Percentiles rank a stretch among this genome's conserved stretches.
Conservation (phyloP, 2,888 invertebrate species). For the Spialia ferax region DNA sequence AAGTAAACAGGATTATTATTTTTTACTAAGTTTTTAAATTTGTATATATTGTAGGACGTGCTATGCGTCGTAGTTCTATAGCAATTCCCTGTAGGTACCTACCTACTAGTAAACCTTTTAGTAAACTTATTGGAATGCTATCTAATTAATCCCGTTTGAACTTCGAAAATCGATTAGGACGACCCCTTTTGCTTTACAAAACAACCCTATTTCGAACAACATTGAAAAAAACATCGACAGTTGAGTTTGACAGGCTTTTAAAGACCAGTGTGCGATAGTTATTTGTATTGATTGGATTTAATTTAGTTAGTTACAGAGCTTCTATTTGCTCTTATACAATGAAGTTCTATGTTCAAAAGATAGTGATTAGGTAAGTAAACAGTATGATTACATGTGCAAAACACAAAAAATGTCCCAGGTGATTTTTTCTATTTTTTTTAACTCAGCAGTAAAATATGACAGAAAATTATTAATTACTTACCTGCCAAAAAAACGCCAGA, state of each 20-base stretch:
- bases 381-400: neutral
- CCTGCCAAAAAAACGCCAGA: too few relatives aligned
- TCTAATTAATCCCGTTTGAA: conserved; percentile 66
- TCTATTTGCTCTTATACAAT: conserved; percentile 15
- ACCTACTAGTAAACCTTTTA: too few relatives aligned
- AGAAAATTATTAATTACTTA: too few relatives aligned
- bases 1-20: too few relatives aligned
- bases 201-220: conserved; percentile 72
- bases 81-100: neutral
- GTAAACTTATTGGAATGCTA: conserved; percentile 43
- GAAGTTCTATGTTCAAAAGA: neutral
- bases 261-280: conserved; percentile 57
- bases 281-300: conserved; percentile 62
- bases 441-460: too few relatives aligned
- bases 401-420: neutral
- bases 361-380: neutral
- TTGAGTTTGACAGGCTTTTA: conserved; percentile 69
- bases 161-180: conserved; percentile 56
- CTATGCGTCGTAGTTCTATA: too few relatives aligned
- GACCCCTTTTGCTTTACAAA: conserved; percentile 50
- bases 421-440: neutral
- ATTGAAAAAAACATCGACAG: conserved; percentile 78
- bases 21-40: too few relatives aligned
- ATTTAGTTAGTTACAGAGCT: conserved; percentile 39
- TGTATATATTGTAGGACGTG: too few relatives aligned